A percentile compares a stretch with the other conserved stretches of the same genome.
Conservation (phyloP, 1,140 invertebrate species). For the Drosophila prosaltans region DNA sequence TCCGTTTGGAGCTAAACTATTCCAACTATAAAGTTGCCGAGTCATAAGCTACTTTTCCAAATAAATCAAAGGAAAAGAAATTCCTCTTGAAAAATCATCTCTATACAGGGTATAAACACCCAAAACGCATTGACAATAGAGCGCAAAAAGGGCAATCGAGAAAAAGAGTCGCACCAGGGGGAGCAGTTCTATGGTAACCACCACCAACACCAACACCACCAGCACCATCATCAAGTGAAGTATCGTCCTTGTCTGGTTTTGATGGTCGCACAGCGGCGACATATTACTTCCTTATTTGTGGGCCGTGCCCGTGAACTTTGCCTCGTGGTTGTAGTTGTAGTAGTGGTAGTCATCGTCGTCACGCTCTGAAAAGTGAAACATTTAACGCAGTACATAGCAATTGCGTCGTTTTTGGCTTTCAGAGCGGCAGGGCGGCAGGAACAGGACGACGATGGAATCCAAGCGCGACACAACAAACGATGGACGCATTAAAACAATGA, state of each 20-base stretch:
- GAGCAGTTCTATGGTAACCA: background rate
- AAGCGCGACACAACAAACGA: conserved; percentile 11
- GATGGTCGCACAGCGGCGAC: conserved; percentile 64
- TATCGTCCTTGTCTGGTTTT: conserved; percentile 59
- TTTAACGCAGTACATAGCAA: conserved; percentile 49
- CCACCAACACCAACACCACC: background rate
- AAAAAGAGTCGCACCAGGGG: conserved; percentile 12
- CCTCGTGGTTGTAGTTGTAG: conserved; percentile 17
- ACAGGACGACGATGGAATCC: conserved; percentile 3
- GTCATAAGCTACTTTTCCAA: background rate
- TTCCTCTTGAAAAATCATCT: background rate
- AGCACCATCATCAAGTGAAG: conserved; percentile 34
- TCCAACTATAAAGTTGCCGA: too few relatives aligned
- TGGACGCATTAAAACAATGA: conserved; percentile 76
- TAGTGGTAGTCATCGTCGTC: conserved; percentile 17
- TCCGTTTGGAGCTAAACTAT: too few relatives aligned
- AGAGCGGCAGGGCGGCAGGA: background rate
- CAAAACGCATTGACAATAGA: conserved; percentile 17
- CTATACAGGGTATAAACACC: conserved; percentile 14
- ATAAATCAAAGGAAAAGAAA: background rate
- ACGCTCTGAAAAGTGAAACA: conserved; percentile 64
- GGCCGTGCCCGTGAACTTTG: conserved; percentile 60
- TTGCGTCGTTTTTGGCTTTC: conserved; percentile 15
- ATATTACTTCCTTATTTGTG: conserved; percentile 82
- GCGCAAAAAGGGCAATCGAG: conserved; percentile 14